A percentile compares a stretch with the other conserved stretches of the same genome.
Evolutionary conservation across 2,888 invertebrate genomes (phyloP).

Genomic region (Hofmannophila pseudospretella): DNA sequence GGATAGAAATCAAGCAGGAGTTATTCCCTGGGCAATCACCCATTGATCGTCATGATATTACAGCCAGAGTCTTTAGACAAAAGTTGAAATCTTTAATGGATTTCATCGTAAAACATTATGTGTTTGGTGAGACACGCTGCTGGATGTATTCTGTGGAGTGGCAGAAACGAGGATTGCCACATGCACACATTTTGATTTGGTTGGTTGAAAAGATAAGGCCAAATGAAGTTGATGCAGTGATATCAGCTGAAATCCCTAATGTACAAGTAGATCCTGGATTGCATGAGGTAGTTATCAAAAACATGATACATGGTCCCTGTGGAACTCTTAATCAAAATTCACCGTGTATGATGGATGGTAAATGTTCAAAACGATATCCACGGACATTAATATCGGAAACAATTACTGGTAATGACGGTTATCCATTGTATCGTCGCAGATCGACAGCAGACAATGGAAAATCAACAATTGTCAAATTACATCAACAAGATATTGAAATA

Average conservation of each 20-base stretch:
- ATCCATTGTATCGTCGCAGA: conserved; percentile 7
- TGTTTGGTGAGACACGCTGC: conserved; percentile 16
- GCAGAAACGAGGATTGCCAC: conserved; percentile 14
- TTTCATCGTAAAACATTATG: conserved; percentile 15
- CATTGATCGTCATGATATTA: conserved; percentile 28
- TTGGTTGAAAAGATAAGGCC: conserved; percentile 26
- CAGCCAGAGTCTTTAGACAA: conserved; percentile 18
- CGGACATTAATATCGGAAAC: conserved; percentile 6
- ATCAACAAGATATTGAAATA: conserved; percentile 17
- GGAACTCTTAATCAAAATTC: conserved; percentile 10
- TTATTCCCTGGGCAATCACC: conserved; percentile 18
- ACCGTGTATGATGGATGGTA: conserved; percentile 13
- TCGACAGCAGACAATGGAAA: background rate
- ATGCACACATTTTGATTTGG: conserved; percentile 25
- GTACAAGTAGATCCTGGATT: conserved; percentile 9
- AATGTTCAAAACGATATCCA: conserved; percentile 12
- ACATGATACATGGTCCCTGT: conserved; percentile 18
- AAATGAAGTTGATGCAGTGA: conserved; percentile 32
- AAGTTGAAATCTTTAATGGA: conserved; percentile 19
- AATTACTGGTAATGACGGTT: conserved; percentile 4
- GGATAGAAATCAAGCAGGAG: conserved; percentile 22
- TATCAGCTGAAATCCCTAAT: conserved; percentile 29
- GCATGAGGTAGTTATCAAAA: conserved; percentile 4
- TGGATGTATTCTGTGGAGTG: conserved; percentile 16
- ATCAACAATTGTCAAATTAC: background rate